Conservation (phyloP, 2,113 vertebrate genomes). For the Phodopus roborovskii region DNA sequence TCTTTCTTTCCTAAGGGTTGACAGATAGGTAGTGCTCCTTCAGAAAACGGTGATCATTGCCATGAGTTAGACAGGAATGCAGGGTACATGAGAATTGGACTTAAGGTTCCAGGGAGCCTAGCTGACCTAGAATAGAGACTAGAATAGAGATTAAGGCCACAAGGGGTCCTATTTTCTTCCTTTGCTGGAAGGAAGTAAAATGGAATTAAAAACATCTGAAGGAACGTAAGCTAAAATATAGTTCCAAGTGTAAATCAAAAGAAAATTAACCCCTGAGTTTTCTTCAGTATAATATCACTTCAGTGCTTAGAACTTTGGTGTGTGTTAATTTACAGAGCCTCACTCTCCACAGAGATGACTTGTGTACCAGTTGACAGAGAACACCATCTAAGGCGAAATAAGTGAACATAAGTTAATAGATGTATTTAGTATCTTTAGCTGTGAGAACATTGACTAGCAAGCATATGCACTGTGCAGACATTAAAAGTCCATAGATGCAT, state of each 20-base stretch:
- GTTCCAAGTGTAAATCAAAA: conserved; percentile 54
- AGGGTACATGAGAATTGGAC: neutral
- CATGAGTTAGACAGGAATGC: neutral
- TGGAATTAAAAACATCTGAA: conserved; percentile 60
- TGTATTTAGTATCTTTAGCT: neutral
- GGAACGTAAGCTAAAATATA: conserved; percentile 40
- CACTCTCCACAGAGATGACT: neutral
- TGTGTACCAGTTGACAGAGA: conserved; percentile 53
- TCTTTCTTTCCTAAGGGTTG: neutral
- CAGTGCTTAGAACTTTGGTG: neutral
- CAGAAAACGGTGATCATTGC: neutral
- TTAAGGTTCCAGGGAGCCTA: neutral
- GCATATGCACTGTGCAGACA: neutral
- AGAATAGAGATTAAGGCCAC: neutral
- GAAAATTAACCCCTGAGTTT: conserved; percentile 53
- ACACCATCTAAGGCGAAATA: conserved; percentile 34
- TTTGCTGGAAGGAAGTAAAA: neutral
- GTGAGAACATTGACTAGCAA: conserved; percentile 16
- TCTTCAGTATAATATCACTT: conserved; percentile 26
- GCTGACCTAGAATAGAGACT: neutral
- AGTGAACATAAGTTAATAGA: conserved; percentile 30
- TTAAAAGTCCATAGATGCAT: neutral
- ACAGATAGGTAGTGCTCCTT: neutral
- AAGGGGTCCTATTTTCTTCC: neutral
- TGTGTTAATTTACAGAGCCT: neutral